Percentiles rank a stretch among this genome's conserved stretches.
Evolutionary conservation across 2,113 vertebrate genomes (phyloP).

Genomic region (Colaptes auratus): DNA sequence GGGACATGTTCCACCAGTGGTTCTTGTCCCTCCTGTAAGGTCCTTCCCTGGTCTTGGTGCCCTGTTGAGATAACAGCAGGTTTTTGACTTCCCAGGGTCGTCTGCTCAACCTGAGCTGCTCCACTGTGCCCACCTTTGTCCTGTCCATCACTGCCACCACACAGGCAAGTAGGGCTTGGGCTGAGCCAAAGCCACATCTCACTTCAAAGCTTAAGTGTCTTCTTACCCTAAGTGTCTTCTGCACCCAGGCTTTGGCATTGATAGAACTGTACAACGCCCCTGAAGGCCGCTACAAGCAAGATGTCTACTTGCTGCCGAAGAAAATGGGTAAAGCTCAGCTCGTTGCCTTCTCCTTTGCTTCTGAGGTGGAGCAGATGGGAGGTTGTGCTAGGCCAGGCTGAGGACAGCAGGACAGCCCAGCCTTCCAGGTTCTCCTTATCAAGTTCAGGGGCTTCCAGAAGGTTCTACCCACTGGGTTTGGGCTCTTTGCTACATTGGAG

Average conservation of each 20-base stretch:
- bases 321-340: constrained; percentile 87
- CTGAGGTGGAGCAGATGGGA: neutral
- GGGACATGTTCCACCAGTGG: accelerated
- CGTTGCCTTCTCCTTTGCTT: accelerated
- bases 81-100: constrained; percentile 75
- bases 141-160: constrained; percentile 97
- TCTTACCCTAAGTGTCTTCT: neutral
- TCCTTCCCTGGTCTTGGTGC: accelerated
- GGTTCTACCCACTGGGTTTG: neutral
- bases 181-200: neutral
- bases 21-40: accelerated
- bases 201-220: accelerated
- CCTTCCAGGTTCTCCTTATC: neutral
- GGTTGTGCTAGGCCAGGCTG: neutral
- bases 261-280: constrained; percentile 97
- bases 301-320: constrained; percentile 95
- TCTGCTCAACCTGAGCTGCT: constrained; percentile 94
- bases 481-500: accelerated
- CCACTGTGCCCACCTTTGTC: constrained; percentile 96
- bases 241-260: constrained; percentile 88
- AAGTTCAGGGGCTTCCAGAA: neutral
- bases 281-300: constrained; percentile 95
- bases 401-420: accelerated
- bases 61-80: accelerated
- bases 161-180: constrained; percentile 78